These are phyloP conservation scores for Siniperca undulata DNA, from an alignment of 2,797 vertebrate species.

Conservation along the genomic window DNA sequence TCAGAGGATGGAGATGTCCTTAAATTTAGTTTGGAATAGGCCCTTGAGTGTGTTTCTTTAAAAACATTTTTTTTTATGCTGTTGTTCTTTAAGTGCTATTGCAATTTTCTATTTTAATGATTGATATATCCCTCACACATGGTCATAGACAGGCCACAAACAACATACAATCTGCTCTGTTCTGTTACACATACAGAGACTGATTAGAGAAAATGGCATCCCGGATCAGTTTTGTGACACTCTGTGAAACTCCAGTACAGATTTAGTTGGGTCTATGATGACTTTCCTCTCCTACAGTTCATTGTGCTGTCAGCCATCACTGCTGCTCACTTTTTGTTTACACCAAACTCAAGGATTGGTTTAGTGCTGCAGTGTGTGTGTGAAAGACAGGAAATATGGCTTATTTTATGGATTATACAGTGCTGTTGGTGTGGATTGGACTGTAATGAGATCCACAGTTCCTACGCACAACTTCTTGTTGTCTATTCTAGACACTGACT, in stretches of 20 bases:
- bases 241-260: background rate
- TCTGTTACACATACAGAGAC: background rate
- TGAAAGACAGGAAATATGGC: slow-evolving; percentile 13
- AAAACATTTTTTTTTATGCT: background rate
- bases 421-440: background rate
- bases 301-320: background rate
- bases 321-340: slow-evolving; percentile 28
- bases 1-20: slow-evolving; percentile 12
- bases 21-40: background rate
- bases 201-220: background rate
- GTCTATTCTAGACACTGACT: background rate
- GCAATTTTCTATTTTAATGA: background rate
- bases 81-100: background rate
- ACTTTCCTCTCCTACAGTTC: slow-evolving; percentile 14
- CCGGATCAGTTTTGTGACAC: background rate
- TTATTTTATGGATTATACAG: background rate
- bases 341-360: background rate
- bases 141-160: background rate
- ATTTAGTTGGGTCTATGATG: background rate
- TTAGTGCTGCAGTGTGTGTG: background rate
- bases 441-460: slow-evolving; percentile 13
- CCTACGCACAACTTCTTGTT: slow-evolving; percentile 5
- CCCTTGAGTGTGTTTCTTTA: background rate
- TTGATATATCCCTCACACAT: background rate
- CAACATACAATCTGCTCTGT: background rate